Evolutionary conservation across 2,888 invertebrate genomes (phyloP), one percentile per base, ranked within the genome.

Genomic region (Drosophila eohydei): DNA sequence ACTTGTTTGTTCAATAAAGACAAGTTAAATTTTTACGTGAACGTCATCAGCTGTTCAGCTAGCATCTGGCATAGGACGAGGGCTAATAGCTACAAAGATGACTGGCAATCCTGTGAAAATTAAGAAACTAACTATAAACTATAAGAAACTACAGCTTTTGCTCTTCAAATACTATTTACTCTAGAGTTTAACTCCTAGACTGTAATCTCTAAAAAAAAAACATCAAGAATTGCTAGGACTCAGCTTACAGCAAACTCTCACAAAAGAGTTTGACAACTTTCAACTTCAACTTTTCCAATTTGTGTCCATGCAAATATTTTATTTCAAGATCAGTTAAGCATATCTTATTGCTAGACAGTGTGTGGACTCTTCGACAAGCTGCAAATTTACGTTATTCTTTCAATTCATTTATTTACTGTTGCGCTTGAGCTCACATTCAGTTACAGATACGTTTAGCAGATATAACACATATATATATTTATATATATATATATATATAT

Each of bases 341-440:
- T 50, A 32, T 50, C 32, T 32, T 16, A 32, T 50, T 16, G 50
- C 12, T 3, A 5, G 50, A 50, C 28, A 61, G 64, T 14, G 65
- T 38, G 43, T 38, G 36, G 12, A 44, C 2, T 32, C 6, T 52
- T 40, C 32, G 44, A 16, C 14, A 12, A n/a, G 3, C 26, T 16
- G 11, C 3, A 21, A 4, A 26, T n/a, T 26, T 1, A 8, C 50
- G 14, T 26, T 44, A 38, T n/a, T 36, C 12, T 58, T 68, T 50
- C 3, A 12, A 16, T 14, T 21, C 3, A 14, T 28, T 7, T 36
- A 6, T 51, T 38, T 28, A 7, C n/a, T 48, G 26, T 40, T 71
- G 71, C 60, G 62, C 51, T 41, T n/a, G 32, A 51, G 57, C n/a
- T 26, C 26, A 48, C 50, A 55, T 52, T 56, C 51, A 72, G 65